A percentile compares a stretch with the other conserved stretches of the same genome.
Conservation (phyloP, 2,797 vertebrate species). For the Jordanella pulchra region DNA sequence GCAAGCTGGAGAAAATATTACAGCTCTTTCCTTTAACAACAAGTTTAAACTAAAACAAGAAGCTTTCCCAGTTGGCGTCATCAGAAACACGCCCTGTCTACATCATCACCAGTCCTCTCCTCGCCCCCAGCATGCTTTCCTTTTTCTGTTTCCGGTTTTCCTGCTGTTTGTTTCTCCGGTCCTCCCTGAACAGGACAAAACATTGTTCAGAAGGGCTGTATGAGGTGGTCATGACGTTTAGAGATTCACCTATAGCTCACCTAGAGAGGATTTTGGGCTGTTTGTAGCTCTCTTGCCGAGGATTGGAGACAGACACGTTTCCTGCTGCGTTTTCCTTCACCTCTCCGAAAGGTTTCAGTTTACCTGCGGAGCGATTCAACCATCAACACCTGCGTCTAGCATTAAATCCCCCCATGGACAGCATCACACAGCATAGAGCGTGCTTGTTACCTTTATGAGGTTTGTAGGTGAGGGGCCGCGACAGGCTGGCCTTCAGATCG, state of each 20-base stretch:
- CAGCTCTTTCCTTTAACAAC: neutral
- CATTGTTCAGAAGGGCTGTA: neutral
- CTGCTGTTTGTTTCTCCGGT: conserved; percentile 76
- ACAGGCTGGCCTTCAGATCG: conserved; percentile 92
- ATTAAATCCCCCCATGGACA: neutral
- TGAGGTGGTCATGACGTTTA: fast-evolving
- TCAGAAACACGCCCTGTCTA: conserved; percentile 42
- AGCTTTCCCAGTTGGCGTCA: neutral
- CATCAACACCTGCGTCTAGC: neutral
- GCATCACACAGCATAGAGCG: neutral
- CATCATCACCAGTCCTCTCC: conserved; percentile 81
- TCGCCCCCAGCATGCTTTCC: conserved; percentile 78
- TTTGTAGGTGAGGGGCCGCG: conserved; percentile 88
- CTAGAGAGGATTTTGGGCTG: conserved; percentile 84
- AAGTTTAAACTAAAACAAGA: conserved; percentile 58
- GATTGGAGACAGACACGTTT: conserved; percentile 65
- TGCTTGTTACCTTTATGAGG: conserved; percentile 87
- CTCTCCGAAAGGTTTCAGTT: conserved; percentile 87
- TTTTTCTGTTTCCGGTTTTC: conserved; percentile 88
- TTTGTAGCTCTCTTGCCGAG: conserved; percentile 86
- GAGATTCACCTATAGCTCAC: conserved; percentile 52
- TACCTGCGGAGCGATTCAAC: conserved; percentile 75
- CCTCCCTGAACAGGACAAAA: conserved; percentile 71
- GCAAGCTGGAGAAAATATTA: neutral
- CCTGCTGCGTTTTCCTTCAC: conserved; percentile 77